Base-by-base conservation (phyloP, 64 coral and sea anemone species). In the Pocillopora verrucosa region DNA sequence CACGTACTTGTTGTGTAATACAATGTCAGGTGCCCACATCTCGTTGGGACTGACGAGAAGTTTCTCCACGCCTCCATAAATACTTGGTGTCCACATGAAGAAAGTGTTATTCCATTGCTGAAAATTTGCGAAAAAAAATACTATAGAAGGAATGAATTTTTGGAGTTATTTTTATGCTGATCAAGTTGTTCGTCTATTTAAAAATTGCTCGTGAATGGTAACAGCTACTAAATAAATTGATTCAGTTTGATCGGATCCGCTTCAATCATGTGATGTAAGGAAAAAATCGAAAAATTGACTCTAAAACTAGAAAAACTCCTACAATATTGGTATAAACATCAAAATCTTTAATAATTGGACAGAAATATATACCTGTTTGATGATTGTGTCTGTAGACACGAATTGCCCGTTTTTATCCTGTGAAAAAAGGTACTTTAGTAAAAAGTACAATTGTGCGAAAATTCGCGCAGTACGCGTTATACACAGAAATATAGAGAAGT, bases 1-100 rank as follows among this genome's bases (percentile, higher is more conserved):
- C 13, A 90, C 93, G 90, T 86, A 90, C 83, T 90, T 94, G 83
- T 94, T 89, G 64, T 90, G 86, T 12, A 91, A 83, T 4, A 91
- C 93, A 67, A 89, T 91, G 34, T 94, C 88, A 5, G 93, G 88
- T 16, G 74, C 93, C 93, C 83, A 94, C 12, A 94, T 74, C 7
- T 74, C 65, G 0, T 84, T 13, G 13, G 84, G 64, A 22, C 73
- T 80, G 9, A 90, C 83, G 45, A 90, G 88, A n/a, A 94, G 60
- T 3, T 76, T 87, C 36, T 87, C 81, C 7, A 90, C 10, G 30
- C 88, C 81, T 7, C 88, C 88, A 87, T 78, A 56, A 3, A 68
- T 61, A 80, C 88, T 90, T 15, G 81, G 80, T 19, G 77, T 80
- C 92, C 88, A 94, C 37, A 65, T 75, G 11, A 90, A 20, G 36